Conservation (phyloP, 2,888 invertebrate species). For the Selenia dentaria region DNA sequence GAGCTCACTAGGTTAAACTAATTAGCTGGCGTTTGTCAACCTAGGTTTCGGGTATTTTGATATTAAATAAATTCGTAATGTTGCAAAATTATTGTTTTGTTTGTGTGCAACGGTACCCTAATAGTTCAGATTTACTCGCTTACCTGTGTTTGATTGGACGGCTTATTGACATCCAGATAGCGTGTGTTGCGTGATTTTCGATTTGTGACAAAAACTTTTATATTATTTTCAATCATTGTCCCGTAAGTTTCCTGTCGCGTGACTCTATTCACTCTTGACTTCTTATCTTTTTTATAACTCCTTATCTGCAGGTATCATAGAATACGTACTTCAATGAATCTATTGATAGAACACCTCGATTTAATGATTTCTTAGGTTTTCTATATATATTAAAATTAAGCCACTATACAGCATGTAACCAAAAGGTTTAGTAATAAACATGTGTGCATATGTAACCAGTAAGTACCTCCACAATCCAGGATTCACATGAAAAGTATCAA, state of each 20-base stretch:
- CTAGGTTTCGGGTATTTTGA: no score
- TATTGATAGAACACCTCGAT: not conserved
- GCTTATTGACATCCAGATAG: slow-evolving; percentile 21
- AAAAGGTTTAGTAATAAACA: no score
- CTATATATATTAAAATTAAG: no score
- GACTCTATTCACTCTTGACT: slow-evolving; percentile 22
- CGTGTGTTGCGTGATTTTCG: slow-evolving; percentile 23
- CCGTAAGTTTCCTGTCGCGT: slow-evolving; percentile 24
- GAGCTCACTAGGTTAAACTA: no score
- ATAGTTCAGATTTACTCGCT: slow-evolving; percentile 14
- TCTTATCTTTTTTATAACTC: slow-evolving; percentile 15
- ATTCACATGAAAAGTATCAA: no score
- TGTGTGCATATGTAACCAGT: no score
- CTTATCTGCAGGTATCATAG: not conserved
- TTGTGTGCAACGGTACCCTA: slow-evolving; percentile 9
- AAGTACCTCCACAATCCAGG: no score
- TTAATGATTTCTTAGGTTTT: no score
- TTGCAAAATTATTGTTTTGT: no score
- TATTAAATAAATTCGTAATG: no score
- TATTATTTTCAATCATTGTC: slow-evolving; percentile 18
- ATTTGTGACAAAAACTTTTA: slow-evolving; percentile 17
- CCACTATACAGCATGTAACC: no score
- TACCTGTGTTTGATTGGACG: slow-evolving; percentile 24
- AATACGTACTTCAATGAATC: not conserved
- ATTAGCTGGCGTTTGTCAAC: no score